These are phyloP conservation scores for Chelon auratus DNA, from an alignment of 2,797 vertebrate genomes.

Conservation along the genomic window DNA sequence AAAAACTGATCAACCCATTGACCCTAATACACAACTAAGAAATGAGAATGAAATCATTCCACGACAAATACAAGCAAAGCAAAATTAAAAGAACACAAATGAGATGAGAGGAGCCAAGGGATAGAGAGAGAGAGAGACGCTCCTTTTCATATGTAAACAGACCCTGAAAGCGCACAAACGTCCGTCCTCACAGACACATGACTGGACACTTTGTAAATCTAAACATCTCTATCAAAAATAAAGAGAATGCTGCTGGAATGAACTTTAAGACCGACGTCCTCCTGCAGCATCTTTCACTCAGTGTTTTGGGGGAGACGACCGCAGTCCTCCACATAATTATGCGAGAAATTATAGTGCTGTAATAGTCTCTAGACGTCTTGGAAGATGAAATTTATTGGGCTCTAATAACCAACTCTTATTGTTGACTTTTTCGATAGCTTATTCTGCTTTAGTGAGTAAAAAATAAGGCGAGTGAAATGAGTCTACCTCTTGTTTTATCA, in stretches of 20 bases:
- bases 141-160: constrained; percentile 35
- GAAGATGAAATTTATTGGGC: constrained; percentile 23
- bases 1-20: constrained; percentile 24
- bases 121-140: constrained; percentile 18
- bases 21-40: constrained; percentile 42
- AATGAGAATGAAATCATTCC: constrained; percentile 34
- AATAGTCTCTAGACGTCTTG: constrained; percentile 6
- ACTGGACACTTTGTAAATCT: constrained; percentile 52
- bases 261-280: constrained; percentile 40
- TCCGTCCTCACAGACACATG: constrained; percentile 31
- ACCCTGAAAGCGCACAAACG: constrained; percentile 46
- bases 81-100: constrained; percentile 41
- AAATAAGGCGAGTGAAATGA: neutral
- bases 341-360: constrained; percentile 14
- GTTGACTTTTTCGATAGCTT: neutral
- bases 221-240: constrained; percentile 79
- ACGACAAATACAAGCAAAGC: constrained; percentile 49
- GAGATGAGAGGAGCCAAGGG: constrained; percentile 29
- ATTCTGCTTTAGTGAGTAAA: neutral
- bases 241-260: constrained; percentile 51
- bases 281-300: constrained; percentile 21
- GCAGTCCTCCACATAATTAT: constrained; percentile 6
- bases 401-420: constrained; percentile 5
- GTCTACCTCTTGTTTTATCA: neutral
- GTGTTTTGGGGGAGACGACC: constrained; percentile 1